phyloP scores from a whole-genome alignment of 2,888 invertebrate genomes.

The Teleogryllus oceanicus region DNA sequence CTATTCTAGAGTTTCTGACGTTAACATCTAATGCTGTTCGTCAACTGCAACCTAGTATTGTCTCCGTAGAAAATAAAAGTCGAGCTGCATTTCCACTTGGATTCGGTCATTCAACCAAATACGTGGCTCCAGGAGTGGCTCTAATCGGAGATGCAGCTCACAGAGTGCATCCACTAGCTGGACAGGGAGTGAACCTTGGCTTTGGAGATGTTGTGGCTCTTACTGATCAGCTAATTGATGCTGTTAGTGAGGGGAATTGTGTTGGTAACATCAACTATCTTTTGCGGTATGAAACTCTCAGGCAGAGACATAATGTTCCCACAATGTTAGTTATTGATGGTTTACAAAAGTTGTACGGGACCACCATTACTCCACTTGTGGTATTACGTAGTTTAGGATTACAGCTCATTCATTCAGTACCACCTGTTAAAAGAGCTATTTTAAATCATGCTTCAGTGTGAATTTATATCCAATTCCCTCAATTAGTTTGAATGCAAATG shows the following conservation, averaged over 20 bases:
- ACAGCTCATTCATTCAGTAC: slow-evolving; percentile 72
- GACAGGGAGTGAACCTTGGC: slow-evolving; percentile 96
- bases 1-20: slow-evolving; percentile 52
- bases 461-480: background rate
- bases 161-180: slow-evolving; percentile 92
- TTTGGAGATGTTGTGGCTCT: slow-evolving; percentile 83
- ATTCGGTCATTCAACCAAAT: slow-evolving; percentile 84
- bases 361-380: slow-evolving; percentile 69
- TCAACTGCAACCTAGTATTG: slow-evolving; percentile 69
- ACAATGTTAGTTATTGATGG: slow-evolving; percentile 84
- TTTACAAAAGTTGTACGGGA: slow-evolving; percentile 77
- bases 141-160: slow-evolving; percentile 89
- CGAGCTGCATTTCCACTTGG: slow-evolving; percentile 90
- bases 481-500: background rate
- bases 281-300: slow-evolving; percentile 71
- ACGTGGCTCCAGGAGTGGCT: slow-evolving; percentile 75
- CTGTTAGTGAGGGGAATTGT: slow-evolving; percentile 60
- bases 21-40: slow-evolving; percentile 48
- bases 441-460: slow-evolving; percentile 42
- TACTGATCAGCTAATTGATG: slow-evolving; percentile 65
- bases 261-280: slow-evolving; percentile 27
- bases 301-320: slow-evolving; percentile 85
- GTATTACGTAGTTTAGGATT: slow-evolving; percentile 78
- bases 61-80: slow-evolving; percentile 56
- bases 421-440: slow-evolving; percentile 65